These are phyloP conservation scores for Channa maculata DNA, from an alignment of 2,113 vertebrate species.

Conservation along the genomic window DNA sequence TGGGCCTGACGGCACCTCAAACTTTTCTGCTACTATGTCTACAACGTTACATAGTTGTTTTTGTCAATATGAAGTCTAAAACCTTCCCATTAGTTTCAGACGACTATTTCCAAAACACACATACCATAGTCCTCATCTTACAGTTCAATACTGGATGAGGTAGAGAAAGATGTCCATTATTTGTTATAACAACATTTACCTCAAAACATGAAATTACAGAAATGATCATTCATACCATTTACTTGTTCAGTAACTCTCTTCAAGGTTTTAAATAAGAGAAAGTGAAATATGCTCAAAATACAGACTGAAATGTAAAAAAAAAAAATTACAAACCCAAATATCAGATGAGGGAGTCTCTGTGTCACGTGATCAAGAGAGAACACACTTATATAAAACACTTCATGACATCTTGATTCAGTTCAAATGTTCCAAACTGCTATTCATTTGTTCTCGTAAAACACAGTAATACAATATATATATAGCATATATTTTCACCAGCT, in stretches of 20 bases:
- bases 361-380: conserved; percentile 79
- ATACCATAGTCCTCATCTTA: conserved; percentile 1
- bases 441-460: conserved; percentile 37
- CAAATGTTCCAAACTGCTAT: conserved; percentile 16
- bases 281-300: conserved; percentile 45
- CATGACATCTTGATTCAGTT: conserved; percentile 47
- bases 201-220: conserved; percentile 27
- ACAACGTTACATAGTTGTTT: conserved; percentile 21
- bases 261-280: conserved; percentile 14
- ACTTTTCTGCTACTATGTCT: conserved; percentile 31
- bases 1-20: conserved; percentile 46
- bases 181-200: conserved; percentile 18
- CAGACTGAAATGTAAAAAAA: conserved; percentile 61
- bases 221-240: conserved; percentile 16
- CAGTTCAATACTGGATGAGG: conserved; percentile 40
- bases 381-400: conserved; percentile 75
- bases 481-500: conserved; percentile 22
- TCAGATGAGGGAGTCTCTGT: conserved; percentile 72
- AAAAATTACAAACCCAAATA: conserved; percentile 74
- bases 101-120: background rate
- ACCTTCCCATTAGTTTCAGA: conserved; percentile 1
- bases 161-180: background rate
- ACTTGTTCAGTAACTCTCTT: conserved; percentile 51
- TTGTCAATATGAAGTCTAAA: conserved; percentile 5
- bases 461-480: conserved; percentile 9